Percentiles rank a stretch among this genome's conserved stretches.
Conservation (phyloP, 2,888 invertebrate species). For the Axea sp. region DNA sequence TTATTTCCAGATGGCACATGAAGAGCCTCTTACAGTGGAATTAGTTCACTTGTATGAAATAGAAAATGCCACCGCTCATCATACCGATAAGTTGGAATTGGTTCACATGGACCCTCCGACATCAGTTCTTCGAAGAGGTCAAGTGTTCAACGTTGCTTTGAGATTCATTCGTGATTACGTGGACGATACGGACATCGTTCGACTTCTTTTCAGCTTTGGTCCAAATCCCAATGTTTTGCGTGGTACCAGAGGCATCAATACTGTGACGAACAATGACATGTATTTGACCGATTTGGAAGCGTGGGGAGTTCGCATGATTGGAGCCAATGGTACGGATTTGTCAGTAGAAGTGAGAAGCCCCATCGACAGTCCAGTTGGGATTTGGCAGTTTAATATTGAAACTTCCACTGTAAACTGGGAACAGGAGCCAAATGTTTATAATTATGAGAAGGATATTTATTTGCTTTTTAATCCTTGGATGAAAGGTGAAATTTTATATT, state of each 20-base stretch:
- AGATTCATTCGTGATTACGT: conserved; percentile 84
- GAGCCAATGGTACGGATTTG: conserved; percentile 69
- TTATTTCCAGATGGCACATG: conserved; percentile 66
- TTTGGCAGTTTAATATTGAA: conserved; percentile 85
- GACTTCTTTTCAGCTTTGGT: conserved; percentile 85
- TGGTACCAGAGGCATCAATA: conserved; percentile 81
- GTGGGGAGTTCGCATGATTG: conserved; percentile 79
- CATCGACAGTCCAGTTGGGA: conserved; percentile 84
- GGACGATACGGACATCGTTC: conserved; percentile 83
- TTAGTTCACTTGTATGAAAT: conserved; percentile 84
- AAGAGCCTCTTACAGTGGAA: conserved; percentile 82
- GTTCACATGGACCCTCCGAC: conserved; percentile 84
- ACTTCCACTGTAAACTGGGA: conserved; percentile 80
- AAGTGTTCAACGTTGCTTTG: conserved; percentile 85
- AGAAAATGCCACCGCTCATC: conserved; percentile 86
- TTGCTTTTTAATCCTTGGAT: conserved; percentile 92
- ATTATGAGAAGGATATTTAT: conserved; percentile 85
- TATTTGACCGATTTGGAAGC: conserved; percentile 72
- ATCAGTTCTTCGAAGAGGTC: conserved; percentile 86
- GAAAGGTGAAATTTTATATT: too few species aligned
- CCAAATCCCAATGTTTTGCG: conserved; percentile 81
- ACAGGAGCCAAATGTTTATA: conserved; percentile 79
- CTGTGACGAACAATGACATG: conserved; percentile 71
- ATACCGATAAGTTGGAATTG: conserved; percentile 85
- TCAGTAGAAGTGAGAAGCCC: conserved; percentile 83